Percentiles rank a stretch among this genome's conserved stretches.
phyloP scores from a whole-genome alignment of 2,888 invertebrate genomes.

The Litoditis marina region DNA sequence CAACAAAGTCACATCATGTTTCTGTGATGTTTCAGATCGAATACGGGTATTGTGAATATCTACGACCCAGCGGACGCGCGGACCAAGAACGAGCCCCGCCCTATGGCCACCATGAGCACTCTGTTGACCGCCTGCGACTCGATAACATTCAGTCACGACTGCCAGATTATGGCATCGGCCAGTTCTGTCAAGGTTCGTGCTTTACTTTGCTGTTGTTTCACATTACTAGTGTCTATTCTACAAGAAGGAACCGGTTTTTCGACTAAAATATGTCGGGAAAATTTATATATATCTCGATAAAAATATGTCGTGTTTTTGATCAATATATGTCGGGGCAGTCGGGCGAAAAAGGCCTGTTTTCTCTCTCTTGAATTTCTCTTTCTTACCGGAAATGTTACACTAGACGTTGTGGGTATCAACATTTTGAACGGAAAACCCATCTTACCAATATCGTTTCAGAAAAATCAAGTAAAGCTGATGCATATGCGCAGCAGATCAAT shows the following conservation, averaged over 20 bases:
- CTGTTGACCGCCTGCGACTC: conserved; percentile 27
- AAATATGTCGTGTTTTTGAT: too few relatives aligned
- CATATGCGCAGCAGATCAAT: conserved; percentile 33
- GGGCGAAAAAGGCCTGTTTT: too few relatives aligned
- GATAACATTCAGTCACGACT: conserved; percentile 29
- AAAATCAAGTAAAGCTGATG: conserved; percentile 31
- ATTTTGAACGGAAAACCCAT: too few relatives aligned
- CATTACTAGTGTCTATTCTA: background rate
- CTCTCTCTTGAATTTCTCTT: too few relatives aligned
- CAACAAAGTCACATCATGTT: background rate
- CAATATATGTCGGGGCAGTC: too few relatives aligned
- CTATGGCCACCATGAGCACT: conserved; percentile 25
- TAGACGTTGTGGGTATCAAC: too few relatives aligned
- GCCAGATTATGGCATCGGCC: conserved; percentile 27
- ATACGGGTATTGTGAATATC: conserved; percentile 40
- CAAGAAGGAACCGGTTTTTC: too few relatives aligned
- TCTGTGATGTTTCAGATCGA: conserved; percentile 20
- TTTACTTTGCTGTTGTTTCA: background rate
- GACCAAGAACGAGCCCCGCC: conserved; percentile 17
- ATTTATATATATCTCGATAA: too few relatives aligned
- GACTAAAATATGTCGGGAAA: too few relatives aligned
- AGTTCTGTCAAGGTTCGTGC: conserved; percentile 26
- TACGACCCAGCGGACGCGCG: conserved; percentile 22
- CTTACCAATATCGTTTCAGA: conserved; percentile 15
- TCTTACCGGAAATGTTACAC: too few relatives aligned